A percentile compares a stretch with the other conserved stretches of the same genome.
Evolutionary conservation across 2,797 vertebrate species (phyloP).

Genomic region (Buceros bicornis): DNA sequence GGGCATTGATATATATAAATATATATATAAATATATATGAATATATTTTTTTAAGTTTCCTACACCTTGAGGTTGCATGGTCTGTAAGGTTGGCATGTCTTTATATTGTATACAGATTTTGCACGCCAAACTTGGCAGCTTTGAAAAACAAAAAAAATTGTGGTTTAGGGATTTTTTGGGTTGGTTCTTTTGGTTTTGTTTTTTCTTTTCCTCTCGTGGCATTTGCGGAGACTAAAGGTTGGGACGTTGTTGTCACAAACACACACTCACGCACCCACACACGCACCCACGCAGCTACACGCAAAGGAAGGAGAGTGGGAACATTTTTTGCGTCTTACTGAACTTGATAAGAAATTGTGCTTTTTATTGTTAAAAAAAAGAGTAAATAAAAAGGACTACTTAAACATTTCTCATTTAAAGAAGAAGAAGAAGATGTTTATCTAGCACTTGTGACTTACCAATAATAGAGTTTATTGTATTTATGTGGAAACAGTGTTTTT

Average conservation of each 20-base stretch:
- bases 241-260: slow-evolving; percentile 66
- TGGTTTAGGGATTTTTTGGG: neutral
- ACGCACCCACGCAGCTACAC: slow-evolving; percentile 25
- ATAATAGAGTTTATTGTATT: slow-evolving; percentile 87
- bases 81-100: slow-evolving; percentile 81
- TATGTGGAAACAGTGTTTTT: slow-evolving; percentile 89
- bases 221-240: slow-evolving; percentile 67
- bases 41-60: slow-evolving; percentile 87
- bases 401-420: slow-evolving; percentile 86
- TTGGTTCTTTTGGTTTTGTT: neutral
- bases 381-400: slow-evolving; percentile 79
- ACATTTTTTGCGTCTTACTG: slow-evolving; percentile 66
- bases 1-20: slow-evolving; percentile 85
- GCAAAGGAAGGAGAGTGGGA: slow-evolving; percentile 63
- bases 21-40: slow-evolving; percentile 85
- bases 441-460: slow-evolving; percentile 89
- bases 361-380: slow-evolving; percentile 75
- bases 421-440: slow-evolving; percentile 77
- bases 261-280: neutral
- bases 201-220: slow-evolving; percentile 53
- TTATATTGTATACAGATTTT: slow-evolving; percentile 80
- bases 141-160: slow-evolving; percentile 44
- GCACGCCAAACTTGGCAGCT: slow-evolving; percentile 84
- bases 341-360: slow-evolving; percentile 76
- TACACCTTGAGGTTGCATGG: slow-evolving; percentile 85